A percentile compares a stretch with the other conserved stretches of the same genome.
phyloP scores from a whole-genome alignment of 2,888 invertebrate species.

The Xanthia icteritia region DNA sequence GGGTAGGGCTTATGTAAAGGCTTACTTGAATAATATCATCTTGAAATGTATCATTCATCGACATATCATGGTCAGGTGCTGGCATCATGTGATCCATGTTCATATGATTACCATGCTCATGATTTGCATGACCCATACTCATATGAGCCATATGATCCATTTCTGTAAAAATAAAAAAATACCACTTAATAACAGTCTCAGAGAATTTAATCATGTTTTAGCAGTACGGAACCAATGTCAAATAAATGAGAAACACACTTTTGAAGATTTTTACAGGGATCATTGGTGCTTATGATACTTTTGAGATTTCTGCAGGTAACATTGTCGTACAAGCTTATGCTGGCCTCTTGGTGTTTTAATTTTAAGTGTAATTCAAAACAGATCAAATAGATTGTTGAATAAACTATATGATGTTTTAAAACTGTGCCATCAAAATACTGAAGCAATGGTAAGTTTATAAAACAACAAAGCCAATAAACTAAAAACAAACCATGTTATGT shows the following conservation, averaged over 20 bases:
- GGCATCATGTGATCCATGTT: slow-evolving; percentile 69
- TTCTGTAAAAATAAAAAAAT: slow-evolving; percentile 48
- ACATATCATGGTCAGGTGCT: slow-evolving; percentile 65
- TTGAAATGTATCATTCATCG: slow-evolving; percentile 65
- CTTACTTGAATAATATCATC: slow-evolving; percentile 63
- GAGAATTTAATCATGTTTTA: neutral
- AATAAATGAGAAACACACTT: neutral
- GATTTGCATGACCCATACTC: slow-evolving; percentile 73
- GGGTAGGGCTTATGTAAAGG: neutral
- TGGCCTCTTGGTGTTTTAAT: neutral
- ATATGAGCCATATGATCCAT: slow-evolving; percentile 70
- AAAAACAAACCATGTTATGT: slow-evolving; percentile 56
- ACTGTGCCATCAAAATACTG: slow-evolving; percentile 42
- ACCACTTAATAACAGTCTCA: neutral
- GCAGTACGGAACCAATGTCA: neutral
- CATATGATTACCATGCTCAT: slow-evolving; percentile 68
- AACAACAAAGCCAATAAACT: slow-evolving; percentile 57
- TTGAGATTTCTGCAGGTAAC: neutral
- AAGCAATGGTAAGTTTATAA: slow-evolving; percentile 64
- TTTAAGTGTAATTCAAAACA: slow-evolving; percentile 28
- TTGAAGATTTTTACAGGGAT: neutral
- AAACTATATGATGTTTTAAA: slow-evolving; percentile 60
- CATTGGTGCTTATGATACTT: neutral
- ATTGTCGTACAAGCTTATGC: neutral
- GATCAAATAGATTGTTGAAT: slow-evolving; percentile 41